Conservation (phyloP, 2,888 invertebrate species). For the Tachina grossa region DNA sequence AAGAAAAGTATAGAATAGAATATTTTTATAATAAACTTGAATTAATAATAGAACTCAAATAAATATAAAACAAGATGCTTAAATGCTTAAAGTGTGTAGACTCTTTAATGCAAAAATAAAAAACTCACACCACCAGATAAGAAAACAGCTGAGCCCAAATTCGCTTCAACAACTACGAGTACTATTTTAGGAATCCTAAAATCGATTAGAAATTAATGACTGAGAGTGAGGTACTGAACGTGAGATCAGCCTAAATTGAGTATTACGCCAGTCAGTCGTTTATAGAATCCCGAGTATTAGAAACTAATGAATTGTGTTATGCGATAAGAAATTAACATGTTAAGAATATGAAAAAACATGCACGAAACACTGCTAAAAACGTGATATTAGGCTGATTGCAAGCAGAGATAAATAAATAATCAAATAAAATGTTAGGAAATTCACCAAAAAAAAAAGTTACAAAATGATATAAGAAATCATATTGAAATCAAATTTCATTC, state of each 20-base stretch:
- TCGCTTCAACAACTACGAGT: no score
- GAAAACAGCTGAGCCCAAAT: no score
- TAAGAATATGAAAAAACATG: neutral
- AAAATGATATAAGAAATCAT: no score
- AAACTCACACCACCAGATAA: neutral
- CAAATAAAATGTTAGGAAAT: no score
- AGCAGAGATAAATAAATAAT: neutral
- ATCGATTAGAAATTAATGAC: neutral
- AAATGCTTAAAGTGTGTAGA: no score
- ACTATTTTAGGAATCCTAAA: neutral
- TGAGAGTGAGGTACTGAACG: neutral
- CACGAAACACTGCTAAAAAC: neutral
- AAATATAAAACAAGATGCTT: neutral
- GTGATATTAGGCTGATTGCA: constrained; percentile 16
- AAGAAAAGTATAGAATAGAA: neutral
- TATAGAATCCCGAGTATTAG: neutral
- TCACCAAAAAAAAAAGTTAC: no score
- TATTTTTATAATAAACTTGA: constrained; percentile 32
- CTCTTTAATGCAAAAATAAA: neutral
- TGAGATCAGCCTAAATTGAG: neutral
- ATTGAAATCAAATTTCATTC: no score
- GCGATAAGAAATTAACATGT: constrained; percentile 28
- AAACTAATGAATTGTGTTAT: neutral
- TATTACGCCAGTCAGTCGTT: neutral
- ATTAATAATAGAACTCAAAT: constrained; percentile 42